Percentiles rank a stretch among this genome's conserved stretches.
Conservation (phyloP, 2,797 vertebrate genomes). For the Sebastes elongatus region DNA sequence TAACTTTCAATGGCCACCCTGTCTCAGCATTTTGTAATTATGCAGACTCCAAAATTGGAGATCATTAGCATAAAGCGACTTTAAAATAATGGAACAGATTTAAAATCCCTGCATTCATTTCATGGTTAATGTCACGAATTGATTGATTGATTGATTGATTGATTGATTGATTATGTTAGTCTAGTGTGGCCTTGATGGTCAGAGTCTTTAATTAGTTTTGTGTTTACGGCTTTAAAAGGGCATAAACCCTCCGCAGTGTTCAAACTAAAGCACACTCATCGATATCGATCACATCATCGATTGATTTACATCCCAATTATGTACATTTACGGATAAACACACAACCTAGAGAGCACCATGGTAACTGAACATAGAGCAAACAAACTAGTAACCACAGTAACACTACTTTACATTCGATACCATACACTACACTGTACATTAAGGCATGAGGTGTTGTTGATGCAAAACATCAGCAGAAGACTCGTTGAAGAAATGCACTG, state of each 20-base stretch:
- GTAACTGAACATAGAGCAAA: constrained; percentile 66
- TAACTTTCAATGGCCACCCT: constrained; percentile 27
- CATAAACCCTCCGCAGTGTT: constrained; percentile 42
- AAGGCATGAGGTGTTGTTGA: constrained; percentile 86
- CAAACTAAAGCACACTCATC: constrained; percentile 46
- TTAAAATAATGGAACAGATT: constrained; percentile 52
- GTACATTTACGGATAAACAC: constrained; percentile 62
- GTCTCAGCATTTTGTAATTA: constrained; percentile 36
- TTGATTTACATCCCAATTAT: constrained; percentile 63
- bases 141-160: constrained; percentile 18
- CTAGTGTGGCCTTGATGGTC: constrained; percentile 42
- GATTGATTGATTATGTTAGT: constrained; percentile 38
- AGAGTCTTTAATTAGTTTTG: constrained; percentile 43
- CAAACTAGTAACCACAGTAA: constrained; percentile 64
- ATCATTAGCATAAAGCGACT: constrained; percentile 53
- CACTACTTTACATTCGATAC: constrained; percentile 74
- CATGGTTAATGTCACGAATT: constrained; percentile 61
- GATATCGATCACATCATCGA: constrained; percentile 34
- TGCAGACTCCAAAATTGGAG: constrained; percentile 46
- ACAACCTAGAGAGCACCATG: constrained; percentile 71
- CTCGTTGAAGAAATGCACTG: constrained; percentile 63
- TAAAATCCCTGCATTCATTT: constrained; percentile 77
- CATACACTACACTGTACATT: constrained; percentile 81
- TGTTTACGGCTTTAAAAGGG: constrained; percentile 32
- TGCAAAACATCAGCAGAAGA: constrained; percentile 72